Evolutionary conservation across 2,797 vertebrate species (phyloP).

Genomic region (Fratercula arctica): DNA sequence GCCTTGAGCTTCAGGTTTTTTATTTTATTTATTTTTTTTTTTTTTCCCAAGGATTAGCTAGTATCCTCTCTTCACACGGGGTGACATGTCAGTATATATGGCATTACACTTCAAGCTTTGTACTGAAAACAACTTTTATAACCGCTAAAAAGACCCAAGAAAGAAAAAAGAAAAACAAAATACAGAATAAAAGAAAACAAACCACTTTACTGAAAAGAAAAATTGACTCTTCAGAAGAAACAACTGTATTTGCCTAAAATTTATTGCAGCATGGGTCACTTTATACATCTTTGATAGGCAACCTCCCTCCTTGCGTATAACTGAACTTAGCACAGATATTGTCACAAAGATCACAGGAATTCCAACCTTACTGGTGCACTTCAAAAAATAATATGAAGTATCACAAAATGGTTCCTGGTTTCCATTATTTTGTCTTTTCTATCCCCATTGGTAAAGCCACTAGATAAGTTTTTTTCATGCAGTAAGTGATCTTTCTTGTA

Average conservation of each 20-base stretch:
- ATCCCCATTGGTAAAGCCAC: slow-evolving; percentile 6
- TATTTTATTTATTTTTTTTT: background rate
- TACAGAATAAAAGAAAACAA: background rate
- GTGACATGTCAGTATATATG: background rate
- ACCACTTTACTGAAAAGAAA: background rate
- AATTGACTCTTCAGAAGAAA: background rate
- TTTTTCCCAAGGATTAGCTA: background rate
- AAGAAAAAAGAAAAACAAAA: background rate
- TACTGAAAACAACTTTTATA: background rate
- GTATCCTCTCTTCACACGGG: background rate
- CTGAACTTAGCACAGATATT: background rate
- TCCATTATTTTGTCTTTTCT: slow-evolving; percentile 8
- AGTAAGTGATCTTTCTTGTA: slow-evolving; percentile 57
- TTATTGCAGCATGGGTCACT: background rate
- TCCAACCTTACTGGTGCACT: background rate
- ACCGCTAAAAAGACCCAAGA: background rate
- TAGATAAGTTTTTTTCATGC: background rate
- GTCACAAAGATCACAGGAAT: background rate
- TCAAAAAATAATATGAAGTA: background rate
- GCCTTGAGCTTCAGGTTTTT: background rate
- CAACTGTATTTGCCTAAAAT: slow-evolving; percentile 8
- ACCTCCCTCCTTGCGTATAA: background rate
- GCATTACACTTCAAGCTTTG: background rate
- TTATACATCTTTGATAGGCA: background rate
- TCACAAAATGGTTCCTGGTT: background rate